phyloP scores from a whole-genome alignment of 1,140 invertebrate species.

The Dinothrombium tinctorium region DNA sequence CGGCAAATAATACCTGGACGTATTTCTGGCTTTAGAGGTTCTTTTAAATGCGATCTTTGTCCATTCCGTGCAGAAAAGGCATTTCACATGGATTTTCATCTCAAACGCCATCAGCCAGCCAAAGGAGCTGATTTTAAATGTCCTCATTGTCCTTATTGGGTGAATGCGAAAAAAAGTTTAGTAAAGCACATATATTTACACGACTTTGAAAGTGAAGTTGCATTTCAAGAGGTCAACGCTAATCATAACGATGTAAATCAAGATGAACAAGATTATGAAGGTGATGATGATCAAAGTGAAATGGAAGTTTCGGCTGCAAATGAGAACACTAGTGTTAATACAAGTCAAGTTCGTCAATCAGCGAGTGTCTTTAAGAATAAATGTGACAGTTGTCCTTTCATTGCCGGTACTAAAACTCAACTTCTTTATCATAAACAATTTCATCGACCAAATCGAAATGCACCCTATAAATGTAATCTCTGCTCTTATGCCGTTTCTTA shows the following conservation, averaged over 20 bases:
- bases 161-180: conserved; percentile 19
- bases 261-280: conserved; percentile 6
- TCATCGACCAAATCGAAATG: no score
- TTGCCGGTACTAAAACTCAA: conserved; percentile 55
- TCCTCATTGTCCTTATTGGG: conserved; percentile 36
- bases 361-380: conserved; percentile 25
- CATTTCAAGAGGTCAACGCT: conserved; percentile 6
- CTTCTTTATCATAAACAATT: conserved; percentile 58
- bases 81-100: conserved; percentile 37
- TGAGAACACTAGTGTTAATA: not conserved
- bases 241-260: conserved; percentile 5
- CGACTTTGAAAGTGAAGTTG: conserved; percentile 8
- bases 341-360: not conserved
- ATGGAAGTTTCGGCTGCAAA: not conserved
- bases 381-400: conserved; percentile 47
- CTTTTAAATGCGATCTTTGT: conserved; percentile 38
- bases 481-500: no score
- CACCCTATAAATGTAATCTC: no score
- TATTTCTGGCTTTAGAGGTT: conserved; percentile 5
- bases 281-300: not conserved
- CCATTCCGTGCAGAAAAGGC: conserved; percentile 41
- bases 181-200: conserved; percentile 23
- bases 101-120: conserved; percentile 41
- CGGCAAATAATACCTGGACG: conserved; percentile 1
- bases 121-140: conserved; percentile 48